Base-by-base conservation (phyloP, 2,888 invertebrate genomes). In the Nemurella pictetii region DNA sequence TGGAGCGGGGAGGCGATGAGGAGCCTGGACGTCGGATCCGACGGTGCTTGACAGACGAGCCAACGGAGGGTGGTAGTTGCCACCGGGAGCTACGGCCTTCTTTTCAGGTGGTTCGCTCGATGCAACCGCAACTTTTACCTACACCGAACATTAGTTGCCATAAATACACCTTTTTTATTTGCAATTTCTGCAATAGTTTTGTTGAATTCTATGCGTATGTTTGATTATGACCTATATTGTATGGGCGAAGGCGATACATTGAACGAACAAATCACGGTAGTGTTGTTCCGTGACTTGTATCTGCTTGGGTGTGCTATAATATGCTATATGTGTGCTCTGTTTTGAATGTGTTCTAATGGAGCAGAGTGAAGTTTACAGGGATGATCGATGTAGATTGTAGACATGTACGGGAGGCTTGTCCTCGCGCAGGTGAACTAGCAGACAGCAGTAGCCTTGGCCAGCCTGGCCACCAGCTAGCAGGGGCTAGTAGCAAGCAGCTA, bases 11-110 rank as follows among this genome's bases (percentile, higher is more conserved):
- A 9, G 27, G 72, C 73, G 32, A n/a, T 27, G 83, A 20, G 74
- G 83, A n/a, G 30, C 29, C 73, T 73, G 74, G 29, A n/a, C 27
- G 74, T 32, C 83, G 74, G 75, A 72, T 26, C 83, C 32, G 75
- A 32, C 74, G 29, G 29, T 78, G 30, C 78, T 78, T 30, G 29
- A 4, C 32, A 85, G 73, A 36, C 85, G 84, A 77, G 84, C 78
- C 26, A 85, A 77, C 29, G 78, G 30, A 4, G 78, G 78, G 20
- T 78, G 78, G n/a, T 4, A 29, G 78, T 15, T 78, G 29, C 29
- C 78, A 9, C 26, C 78, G 0, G 78, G 3, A 3, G 55, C 15
- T 20, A 55, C 55, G 2, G 55, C 15, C 55, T 12, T 55, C 15
- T 20, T 55, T 20, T 55, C 55, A 20, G 78, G 78, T 29, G 3